Evolutionary conservation across 2,113 vertebrate species (phyloP), one percentile per base, ranked within the genome.

Genomic region (Eurypyga helias): DNA sequence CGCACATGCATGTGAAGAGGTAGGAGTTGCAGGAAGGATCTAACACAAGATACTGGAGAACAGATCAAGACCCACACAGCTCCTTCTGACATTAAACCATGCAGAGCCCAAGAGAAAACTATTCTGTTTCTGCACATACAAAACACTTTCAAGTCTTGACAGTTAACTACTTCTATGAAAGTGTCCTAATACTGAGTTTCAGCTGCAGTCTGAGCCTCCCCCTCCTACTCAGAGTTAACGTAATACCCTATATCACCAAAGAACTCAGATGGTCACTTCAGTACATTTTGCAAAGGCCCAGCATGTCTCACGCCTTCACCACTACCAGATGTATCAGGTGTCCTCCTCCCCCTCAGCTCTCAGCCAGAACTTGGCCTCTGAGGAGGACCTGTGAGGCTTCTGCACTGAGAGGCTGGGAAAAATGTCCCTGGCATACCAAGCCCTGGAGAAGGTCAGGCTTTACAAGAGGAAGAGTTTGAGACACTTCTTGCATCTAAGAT

Each of bases 331-430:
- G 11, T 49, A 83, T 91, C 77, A 76, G n/a, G 60, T 89, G 13
- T 93, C 73, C n/a, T 82, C 77, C 85, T 55, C 51, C 51, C 10
- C 18, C 81, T 88, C 72, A 89, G 61, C 3, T 81, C 92, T 95
- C 88, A 76, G 34, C 6, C 69, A 89, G 29, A 81, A 54, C 34
- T 71, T 58, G 43, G 45, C 52, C 83, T 36, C 52, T 2, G 2
- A 18, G 8, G 7, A 84, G 23, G 33, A 43, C 25, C 51, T 71
- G 14, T 7, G 54, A 81, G 46, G 60, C 51, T 64, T 60, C 77
- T 75, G 29, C 36, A 60, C 3, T 38, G 43, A 1, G 7, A 57
- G 57, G 41, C 41, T 17, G 24, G 65, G 72, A 94, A 96, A 82
- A 51, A n/a, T 0, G 1, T 28, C 48, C 57, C 20, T 0, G 1